phyloP scores from a whole-genome alignment of 2,888 invertebrate genomes.

The Candidula unifasciata region DNA sequence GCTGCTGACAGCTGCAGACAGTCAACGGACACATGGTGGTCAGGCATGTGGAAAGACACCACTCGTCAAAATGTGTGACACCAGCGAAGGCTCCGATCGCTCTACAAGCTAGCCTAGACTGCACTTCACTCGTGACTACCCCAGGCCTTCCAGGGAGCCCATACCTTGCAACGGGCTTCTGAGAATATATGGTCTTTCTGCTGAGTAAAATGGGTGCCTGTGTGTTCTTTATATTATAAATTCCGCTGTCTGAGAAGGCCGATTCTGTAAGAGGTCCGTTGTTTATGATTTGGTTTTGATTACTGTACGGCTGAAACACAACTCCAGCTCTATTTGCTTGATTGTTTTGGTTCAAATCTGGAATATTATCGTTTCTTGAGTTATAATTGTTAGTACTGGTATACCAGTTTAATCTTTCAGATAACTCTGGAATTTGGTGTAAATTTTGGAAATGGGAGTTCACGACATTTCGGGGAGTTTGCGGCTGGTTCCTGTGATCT shows the following conservation, averaged over 20 bases:
- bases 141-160: too few species aligned
- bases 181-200: not conserved
- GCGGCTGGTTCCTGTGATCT: not conserved
- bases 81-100: conserved; percentile 56
- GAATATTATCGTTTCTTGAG: not conserved
- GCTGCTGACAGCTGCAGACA: conserved; percentile 54
- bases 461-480: too few species aligned
- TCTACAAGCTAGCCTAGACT: conserved; percentile 39
- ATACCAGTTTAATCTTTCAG: not conserved
- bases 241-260: not conserved
- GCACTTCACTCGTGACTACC: not conserved
- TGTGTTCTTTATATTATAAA: not conserved
- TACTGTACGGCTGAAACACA: too few species aligned
- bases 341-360: not conserved
- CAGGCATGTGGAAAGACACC: conserved; percentile 58
- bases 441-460: not conserved
- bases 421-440: not conserved
- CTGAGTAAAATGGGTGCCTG: too few species aligned
- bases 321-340: not conserved
- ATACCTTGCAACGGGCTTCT: not conserved
- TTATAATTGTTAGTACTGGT: not conserved
- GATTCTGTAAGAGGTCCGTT: not conserved
- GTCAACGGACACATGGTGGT: conserved; percentile 55
- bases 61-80: conserved; percentile 56
- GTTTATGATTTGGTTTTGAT: not conserved